These are phyloP conservation scores for Pempheris klunzingeri DNA, from an alignment of 2,797 vertebrate species.

Conservation along the genomic window DNA sequence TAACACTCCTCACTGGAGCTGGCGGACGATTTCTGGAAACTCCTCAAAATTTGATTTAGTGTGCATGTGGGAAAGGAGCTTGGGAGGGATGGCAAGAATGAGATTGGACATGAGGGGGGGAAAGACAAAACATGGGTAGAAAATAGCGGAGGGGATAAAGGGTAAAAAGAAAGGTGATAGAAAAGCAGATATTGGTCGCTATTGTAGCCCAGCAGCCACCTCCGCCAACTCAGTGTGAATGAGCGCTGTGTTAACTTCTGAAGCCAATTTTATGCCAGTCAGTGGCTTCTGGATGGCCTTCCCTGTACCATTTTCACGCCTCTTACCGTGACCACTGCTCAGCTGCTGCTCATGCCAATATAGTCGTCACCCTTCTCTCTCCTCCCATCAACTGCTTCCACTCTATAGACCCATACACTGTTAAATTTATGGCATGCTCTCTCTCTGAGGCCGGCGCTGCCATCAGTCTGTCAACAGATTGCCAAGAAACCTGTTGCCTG, in stretches of 20 bases:
- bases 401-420: conserved; percentile 45
- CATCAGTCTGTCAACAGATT: conserved; percentile 61
- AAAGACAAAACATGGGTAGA: conserved; percentile 2
- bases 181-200: conserved; percentile 25
- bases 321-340: conserved; percentile 27
- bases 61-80: background rate
- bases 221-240: conserved; percentile 60
- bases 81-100: background rate
- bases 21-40: conserved; percentile 6
- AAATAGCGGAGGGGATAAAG: background rate
- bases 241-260: conserved; percentile 62
- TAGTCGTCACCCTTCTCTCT: conserved; percentile 45
- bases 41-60: conserved; percentile 17
- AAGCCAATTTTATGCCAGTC: conserved; percentile 57
- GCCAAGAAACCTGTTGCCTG: conserved; percentile 61
- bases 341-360: conserved; percentile 52
- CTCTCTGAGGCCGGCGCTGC: conserved; percentile 44
- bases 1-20: background rate
- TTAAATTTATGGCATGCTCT: conserved; percentile 51
- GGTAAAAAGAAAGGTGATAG: conserved; percentile 1
- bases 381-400: conserved; percentile 38
- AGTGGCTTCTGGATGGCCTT: conserved; percentile 50
- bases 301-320: conserved; percentile 49
- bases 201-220: conserved; percentile 2
- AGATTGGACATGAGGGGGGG: background rate